Percentiles rank a stretch among this genome's conserved stretches.
phyloP scores from a whole-genome alignment of 2,113 vertebrate genomes.

The Neopipo cinnamomea region DNA sequence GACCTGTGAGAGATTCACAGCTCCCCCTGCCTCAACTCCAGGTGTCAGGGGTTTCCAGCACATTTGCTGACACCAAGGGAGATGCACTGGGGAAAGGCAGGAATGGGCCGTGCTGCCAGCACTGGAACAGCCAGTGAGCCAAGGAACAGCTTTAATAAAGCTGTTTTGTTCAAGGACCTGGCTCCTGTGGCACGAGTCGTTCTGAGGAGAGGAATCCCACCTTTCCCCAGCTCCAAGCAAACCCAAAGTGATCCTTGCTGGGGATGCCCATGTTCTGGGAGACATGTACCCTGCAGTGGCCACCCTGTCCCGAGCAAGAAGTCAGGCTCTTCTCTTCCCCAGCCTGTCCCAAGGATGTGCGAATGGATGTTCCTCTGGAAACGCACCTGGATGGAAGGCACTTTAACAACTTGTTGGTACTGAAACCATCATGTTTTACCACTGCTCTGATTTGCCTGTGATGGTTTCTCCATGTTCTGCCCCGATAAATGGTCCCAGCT shows the following conservation, averaged over 20 bases:
- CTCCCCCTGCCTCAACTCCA: not conserved
- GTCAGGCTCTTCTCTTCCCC: not conserved
- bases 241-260: not conserved
- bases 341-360: not conserved
- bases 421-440: not conserved
- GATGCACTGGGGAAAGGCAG: not conserved
- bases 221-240: not conserved
- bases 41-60: not conserved
- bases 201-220: not conserved
- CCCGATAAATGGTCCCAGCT: not conserved
- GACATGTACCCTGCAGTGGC: not conserved
- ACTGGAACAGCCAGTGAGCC: not conserved
- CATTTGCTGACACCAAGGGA: not conserved
- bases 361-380: not conserved
- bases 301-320: not conserved
- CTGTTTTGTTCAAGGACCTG: not conserved
- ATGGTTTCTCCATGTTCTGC: not conserved
- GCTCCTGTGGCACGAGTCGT: not conserved
- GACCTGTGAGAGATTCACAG: fast-evolving
- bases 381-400: not conserved
- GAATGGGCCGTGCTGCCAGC: not conserved
- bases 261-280: not conserved
- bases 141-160: not conserved
- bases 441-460: not conserved
- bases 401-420: not conserved